A percentile compares a stretch with the other conserved stretches of the same genome.
These are phyloP conservation scores for Trinorchestia longiramus DNA, from an alignment of 1,140 invertebrate species.

Conservation along the genomic window DNA sequence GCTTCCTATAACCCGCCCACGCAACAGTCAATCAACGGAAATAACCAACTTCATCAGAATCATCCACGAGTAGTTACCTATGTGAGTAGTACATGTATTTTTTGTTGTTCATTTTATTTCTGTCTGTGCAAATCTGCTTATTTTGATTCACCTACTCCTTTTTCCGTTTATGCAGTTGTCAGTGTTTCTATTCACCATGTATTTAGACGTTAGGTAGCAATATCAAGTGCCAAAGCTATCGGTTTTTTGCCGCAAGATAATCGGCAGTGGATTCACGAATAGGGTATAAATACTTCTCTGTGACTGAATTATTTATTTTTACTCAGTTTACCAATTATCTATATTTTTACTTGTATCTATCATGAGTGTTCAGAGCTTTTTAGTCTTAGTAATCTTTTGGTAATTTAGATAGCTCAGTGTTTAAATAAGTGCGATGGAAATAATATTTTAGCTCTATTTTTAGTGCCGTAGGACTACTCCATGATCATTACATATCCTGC, in stretches of 20 bases:
- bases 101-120: not conserved
- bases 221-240: not conserved
- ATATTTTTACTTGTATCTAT: not conserved
- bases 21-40: constrained; percentile 53
- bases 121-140: not conserved
- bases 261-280: not conserved
- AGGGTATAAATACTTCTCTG: not conserved
- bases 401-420: not conserved
- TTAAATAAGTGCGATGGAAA: not conserved
- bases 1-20: constrained; percentile 60
- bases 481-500: not conserved
- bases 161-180: not conserved
- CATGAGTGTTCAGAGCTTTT: not conserved
- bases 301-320: not conserved
- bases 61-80: constrained; percentile 57
- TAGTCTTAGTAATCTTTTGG: too few relatives aligned
- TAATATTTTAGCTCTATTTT: not conserved
- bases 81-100: constrained; percentile 57
- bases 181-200: not conserved
- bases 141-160: not conserved
- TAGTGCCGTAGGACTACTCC: not conserved
- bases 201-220: not conserved
- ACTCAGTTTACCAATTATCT: not conserved
- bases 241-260: not conserved
- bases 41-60: constrained; percentile 61